Evolutionary conservation across 2,797 vertebrate genomes (phyloP).

Genomic region (Aratinga solstitialis): DNA sequence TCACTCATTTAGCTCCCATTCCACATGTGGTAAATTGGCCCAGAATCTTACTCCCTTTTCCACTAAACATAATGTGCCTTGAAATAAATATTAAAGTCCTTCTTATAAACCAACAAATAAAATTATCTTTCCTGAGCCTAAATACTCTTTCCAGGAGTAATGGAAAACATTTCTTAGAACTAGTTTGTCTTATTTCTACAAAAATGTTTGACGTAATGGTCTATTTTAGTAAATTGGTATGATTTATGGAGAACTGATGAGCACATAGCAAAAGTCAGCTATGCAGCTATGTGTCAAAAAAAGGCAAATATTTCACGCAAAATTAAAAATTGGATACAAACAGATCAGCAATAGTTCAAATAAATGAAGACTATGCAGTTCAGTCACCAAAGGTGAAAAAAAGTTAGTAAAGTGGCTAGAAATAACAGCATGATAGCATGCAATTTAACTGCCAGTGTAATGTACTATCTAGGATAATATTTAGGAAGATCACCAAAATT

Average conservation of each 20-base stretch:
- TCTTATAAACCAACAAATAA: not conserved
- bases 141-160: not conserved
- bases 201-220: not conserved
- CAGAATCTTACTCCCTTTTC: not conserved
- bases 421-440: not conserved
- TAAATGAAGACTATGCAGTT: not conserved
- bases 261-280: not conserved
- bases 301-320: not conserved
- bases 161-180: conserved; percentile 13
- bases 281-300: not conserved
- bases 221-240: not conserved
- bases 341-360: not conserved
- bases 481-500: conserved; percentile 24
- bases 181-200: conserved; percentile 17
- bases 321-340: conserved; percentile 14
- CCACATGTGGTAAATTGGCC: not conserved
- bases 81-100: not conserved
- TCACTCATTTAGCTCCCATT: not conserved
- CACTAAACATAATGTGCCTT: not conserved
- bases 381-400: not conserved
- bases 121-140: not conserved
- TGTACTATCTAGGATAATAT: not conserved
- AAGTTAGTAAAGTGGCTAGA: not conserved
- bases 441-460: conserved; percentile 17
- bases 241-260: not conserved